Conservation (phyloP, 2,113 vertebrate species). For the Pongo pygmaeus region DNA sequence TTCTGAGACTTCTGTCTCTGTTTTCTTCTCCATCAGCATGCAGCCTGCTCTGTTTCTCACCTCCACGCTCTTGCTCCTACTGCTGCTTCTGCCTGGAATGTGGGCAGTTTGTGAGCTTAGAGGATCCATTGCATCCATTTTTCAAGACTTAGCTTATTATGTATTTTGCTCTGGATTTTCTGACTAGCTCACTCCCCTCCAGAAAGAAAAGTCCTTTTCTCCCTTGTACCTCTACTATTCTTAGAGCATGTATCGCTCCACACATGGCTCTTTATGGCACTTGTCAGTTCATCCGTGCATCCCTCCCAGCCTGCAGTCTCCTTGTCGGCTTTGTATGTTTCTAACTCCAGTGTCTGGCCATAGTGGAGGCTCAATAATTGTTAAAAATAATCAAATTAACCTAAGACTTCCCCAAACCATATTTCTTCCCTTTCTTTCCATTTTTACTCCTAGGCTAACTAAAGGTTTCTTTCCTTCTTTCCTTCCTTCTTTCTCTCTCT, state of each 20-base stretch:
- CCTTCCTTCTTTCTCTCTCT: accelerated
- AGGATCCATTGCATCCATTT: not conserved
- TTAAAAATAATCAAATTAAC: not conserved
- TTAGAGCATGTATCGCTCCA: not conserved
- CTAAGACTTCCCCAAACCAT: not conserved
- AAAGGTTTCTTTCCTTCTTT: not conserved
- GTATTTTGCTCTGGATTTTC: not conserved
- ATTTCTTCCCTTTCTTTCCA: not conserved
- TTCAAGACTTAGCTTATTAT: not conserved
- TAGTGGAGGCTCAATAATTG: not conserved
- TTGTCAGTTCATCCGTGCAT: not conserved
- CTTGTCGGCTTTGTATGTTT: not conserved
- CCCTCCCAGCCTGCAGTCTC: not conserved
- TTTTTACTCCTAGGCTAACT: not conserved
- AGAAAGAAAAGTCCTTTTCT: not conserved
- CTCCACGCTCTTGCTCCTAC: not conserved
- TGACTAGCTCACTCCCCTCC: not conserved
- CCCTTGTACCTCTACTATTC: not conserved
- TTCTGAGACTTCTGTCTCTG: not conserved
- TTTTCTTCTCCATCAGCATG: not conserved
- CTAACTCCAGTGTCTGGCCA: not conserved
- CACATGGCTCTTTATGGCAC: not conserved
- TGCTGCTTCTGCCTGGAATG: not conserved
- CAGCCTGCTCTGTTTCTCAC: not conserved
- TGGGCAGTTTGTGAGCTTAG: not conserved